Conservation (phyloP, 1,140 invertebrate genomes). For the Bombus pyrosoma region DNA sequence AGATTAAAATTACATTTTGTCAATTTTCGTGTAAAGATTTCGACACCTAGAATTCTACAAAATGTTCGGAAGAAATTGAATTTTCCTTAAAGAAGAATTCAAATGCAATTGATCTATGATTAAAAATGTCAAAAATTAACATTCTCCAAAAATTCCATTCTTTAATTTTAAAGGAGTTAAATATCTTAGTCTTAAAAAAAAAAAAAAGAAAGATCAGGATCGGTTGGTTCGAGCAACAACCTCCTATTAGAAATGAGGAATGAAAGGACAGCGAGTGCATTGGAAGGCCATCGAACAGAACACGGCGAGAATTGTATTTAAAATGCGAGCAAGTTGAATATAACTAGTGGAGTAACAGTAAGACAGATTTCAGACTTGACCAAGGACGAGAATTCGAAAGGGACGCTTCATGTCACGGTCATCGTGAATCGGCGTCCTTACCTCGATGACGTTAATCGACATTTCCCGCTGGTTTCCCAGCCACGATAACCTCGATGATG, state of each 20-base stretch:
- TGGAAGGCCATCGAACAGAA: slow-evolving; percentile 3
- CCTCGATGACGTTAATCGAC: slow-evolving; percentile 46
- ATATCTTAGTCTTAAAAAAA: background rate
- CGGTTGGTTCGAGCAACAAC: background rate
- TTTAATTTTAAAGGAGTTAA: background rate
- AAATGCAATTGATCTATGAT: too few relatives aligned
- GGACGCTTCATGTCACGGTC: slow-evolving; percentile 57
- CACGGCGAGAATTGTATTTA: background rate
- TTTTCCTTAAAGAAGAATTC: too few relatives aligned
- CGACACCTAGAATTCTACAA: too few relatives aligned
- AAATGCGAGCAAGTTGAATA: background rate
- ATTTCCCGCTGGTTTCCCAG: slow-evolving; percentile 6
- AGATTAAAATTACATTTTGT: too few relatives aligned
- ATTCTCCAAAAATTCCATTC: too few relatives aligned
- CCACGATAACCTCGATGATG: background rate
- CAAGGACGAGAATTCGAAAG: slow-evolving; percentile 63
- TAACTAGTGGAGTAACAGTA: slow-evolving; percentile 25
- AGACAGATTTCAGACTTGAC: slow-evolving; percentile 31
- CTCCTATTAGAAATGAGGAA: background rate
- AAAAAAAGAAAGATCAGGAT: background rate
- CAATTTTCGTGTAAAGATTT: too few relatives aligned
- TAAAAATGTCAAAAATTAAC: too few relatives aligned
- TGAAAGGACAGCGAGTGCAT: slow-evolving; percentile 16
- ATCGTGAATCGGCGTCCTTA: slow-evolving; percentile 39
- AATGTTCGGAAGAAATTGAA: too few relatives aligned